Evolutionary conservation across 2,113 vertebrate species (phyloP).

Genomic region (Jacana jacana): DNA sequence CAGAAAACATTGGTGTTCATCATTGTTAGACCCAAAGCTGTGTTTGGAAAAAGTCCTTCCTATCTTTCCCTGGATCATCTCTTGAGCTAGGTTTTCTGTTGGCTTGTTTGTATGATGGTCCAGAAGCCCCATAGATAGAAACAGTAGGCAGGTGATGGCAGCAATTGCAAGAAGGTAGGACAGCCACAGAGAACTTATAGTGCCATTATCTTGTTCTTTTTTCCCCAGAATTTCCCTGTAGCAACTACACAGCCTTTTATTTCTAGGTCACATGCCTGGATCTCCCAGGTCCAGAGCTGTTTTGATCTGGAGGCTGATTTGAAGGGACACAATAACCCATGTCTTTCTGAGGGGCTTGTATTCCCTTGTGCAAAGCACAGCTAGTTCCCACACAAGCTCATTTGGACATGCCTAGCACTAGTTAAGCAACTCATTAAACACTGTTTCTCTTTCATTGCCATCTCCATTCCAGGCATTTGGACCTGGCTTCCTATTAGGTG

Average conservation of each 20-base stretch:
- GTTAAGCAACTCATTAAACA: neutral
- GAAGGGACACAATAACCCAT: neutral
- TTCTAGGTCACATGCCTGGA: neutral
- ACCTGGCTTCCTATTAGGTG: neutral
- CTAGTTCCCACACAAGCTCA: rapidly evolving
- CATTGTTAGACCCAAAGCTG: neutral
- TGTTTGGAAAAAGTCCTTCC: neutral
- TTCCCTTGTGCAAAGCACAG: neutral
- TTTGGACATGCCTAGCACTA: neutral
- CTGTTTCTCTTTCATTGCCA: neutral
- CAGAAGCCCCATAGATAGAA: neutral
- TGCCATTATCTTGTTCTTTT: neutral
- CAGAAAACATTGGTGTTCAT: neutral
- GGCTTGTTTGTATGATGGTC: rapidly evolving
- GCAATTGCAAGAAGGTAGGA: neutral
- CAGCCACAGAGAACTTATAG: neutral
- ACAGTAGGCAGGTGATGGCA: too few species aligned
- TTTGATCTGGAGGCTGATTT: neutral
- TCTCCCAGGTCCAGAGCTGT: neutral
- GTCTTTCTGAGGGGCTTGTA: neutral
- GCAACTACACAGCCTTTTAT: neutral
- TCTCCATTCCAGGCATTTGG: neutral
- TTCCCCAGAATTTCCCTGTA: neutral
- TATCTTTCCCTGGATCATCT: neutral
- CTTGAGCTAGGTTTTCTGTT: neutral